A percentile compares a stretch with the other conserved stretches of the same genome.
phyloP scores from a whole-genome alignment of 2,113 vertebrate genomes.

The Cygnus atratus region DNA sequence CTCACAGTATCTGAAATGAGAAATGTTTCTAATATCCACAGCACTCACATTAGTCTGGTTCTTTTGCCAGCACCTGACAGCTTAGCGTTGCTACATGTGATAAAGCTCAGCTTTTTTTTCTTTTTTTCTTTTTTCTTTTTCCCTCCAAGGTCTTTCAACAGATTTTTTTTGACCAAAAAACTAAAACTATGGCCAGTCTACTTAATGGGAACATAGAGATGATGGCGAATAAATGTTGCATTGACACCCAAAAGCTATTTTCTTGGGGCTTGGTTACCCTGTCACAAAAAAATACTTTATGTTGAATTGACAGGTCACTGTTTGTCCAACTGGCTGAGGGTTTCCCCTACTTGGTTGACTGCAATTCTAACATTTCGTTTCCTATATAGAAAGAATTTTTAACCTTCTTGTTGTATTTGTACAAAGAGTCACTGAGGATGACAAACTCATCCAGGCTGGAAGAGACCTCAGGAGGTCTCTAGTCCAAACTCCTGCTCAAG shows the following conservation, averaged over 20 bases:
- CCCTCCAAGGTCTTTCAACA: background rate
- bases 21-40: slow-evolving; percentile 31
- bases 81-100: background rate
- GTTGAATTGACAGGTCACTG: background rate
- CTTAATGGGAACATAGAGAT: background rate
- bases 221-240: background rate
- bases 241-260: background rate
- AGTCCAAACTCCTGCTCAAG: background rate
- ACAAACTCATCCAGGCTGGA: background rate
- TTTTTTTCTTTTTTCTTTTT: too few species aligned
- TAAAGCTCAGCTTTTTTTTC: background rate
- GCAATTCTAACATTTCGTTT: background rate
- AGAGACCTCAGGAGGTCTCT: background rate
- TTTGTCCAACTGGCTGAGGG: background rate
- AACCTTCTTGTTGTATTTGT: background rate
- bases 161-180: background rate
- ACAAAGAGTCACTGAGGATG: background rate
- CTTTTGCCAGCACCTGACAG: slow-evolving; percentile 27
- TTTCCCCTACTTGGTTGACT: background rate
- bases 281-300: background rate
- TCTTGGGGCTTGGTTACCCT: background rate
- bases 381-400: background rate
- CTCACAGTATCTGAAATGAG: background rate
- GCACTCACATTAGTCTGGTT: background rate
- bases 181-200: background rate